Conservation (phyloP, 1,140 invertebrate genomes). For the Bradynema listronoti region DNA sequence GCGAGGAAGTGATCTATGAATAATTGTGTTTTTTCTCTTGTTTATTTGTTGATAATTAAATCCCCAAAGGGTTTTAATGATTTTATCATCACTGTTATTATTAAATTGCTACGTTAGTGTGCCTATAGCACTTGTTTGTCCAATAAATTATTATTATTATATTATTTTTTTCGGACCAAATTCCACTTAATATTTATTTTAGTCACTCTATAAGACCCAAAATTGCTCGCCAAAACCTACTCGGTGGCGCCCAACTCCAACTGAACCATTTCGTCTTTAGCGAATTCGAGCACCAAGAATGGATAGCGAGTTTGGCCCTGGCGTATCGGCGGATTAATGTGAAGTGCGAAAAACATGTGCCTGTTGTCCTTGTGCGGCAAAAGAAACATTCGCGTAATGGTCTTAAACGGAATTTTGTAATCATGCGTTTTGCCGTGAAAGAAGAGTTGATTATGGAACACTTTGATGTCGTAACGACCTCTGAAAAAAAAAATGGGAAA, state of each 20-base stretch:
- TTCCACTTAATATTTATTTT: background rate
- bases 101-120: no score
- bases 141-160: background rate
- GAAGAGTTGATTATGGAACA: constrained; percentile 93
- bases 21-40: no score
- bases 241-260: constrained; percentile 84
- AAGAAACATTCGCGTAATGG: constrained; percentile 84
- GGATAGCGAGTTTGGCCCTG: constrained; percentile 94
- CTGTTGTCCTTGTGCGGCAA: constrained; percentile 93
- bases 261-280: constrained; percentile 78
- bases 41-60: no score
- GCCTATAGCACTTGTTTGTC: background rate
- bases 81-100: no score
- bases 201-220: background rate
- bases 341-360: constrained; percentile 83
- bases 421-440: constrained; percentile 99
- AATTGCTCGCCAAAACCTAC: constrained; percentile 61
- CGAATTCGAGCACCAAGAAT: constrained; percentile 87
- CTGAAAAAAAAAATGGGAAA: background rate
- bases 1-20: no score
- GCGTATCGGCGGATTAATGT: constrained; percentile 95
- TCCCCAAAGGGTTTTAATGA: no score
- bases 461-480: constrained; percentile 98
- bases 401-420: constrained; percentile 96
- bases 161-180: background rate